Base-by-base conservation (phyloP, 2,113 vertebrate species). In the Narcine bancroftii region DNA sequence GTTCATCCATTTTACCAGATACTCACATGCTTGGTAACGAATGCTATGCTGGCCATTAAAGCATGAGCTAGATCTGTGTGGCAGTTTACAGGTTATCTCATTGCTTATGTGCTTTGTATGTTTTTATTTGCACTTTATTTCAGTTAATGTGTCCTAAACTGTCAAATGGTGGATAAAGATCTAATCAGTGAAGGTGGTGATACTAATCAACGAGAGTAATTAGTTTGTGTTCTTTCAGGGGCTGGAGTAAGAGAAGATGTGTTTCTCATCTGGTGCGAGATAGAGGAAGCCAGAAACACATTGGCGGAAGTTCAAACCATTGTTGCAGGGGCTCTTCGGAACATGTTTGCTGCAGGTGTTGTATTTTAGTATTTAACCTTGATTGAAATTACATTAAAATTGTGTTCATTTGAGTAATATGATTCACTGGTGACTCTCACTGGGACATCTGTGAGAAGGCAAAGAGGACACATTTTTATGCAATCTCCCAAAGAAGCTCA, bases 191-290 rank as follows among this genome's bases (percentile, higher is more conserved):
- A 42, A 42, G 5, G 29, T 45, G 45, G 24, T 50, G 17, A 66
- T 89, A 33, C 26, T 69, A 91, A 29, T 47, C 13, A 91, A 91
- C 39, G 65, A 42, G 26, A 33, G 42, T 47, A 69, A 91, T 42
- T 69, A 3, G 26, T 5, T 7, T 93, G 0, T 92, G 56, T 79
- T 53, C 94, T 76, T 92, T 53, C 92, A 96, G 96, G 95, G 69
- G 95, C 94, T 53, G 96, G 95, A 79, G 95, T 97, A 92, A 56
- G 94, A 94, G 96, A 97, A 93, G 97, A 97, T 69, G 95, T 97
- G 39, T 96, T 95, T 92, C 93, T 97, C 93, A 95, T 97, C 72
- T 96, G 96, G 96, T 96, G 92, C 36, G 96, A 97, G 92, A 24
- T 97, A 93, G 95, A 96, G n/a, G 95, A 97, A 94, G 96, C 97